Base-by-base conservation (phyloP, 2,113 vertebrate genomes). In the Dasyornis broadbenti region DNA sequence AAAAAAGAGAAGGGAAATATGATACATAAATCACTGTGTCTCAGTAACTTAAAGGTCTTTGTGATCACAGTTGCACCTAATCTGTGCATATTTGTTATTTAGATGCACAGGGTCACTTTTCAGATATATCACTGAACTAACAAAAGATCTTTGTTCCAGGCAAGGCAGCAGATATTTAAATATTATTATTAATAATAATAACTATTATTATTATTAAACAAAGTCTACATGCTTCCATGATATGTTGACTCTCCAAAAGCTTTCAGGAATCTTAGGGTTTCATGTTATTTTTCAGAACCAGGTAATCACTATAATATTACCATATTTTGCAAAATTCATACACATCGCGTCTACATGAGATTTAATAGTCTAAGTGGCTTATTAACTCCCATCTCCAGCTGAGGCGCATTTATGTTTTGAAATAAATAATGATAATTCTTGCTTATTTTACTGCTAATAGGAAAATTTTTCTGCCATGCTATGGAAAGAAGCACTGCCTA, bases 361-460 rank as follows among this genome's bases (percentile, higher is more conserved):
- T 94, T 84, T 91, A 88, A 40, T 75, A 82, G 14, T 30, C 50
- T 80, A 73, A 90, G 90, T 57, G 27, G 31, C 27, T 82, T 93
- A 90, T 83, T 96, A 91, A 81, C 37, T 91, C 42, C 72, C 53
- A 65, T 88, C 73, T 95, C 60, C 65, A 92, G 45, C 33, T 66
- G 26, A 92, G 49, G 23, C 19, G 86, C 13, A 60, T 91, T 90
- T 90, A 94, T 65, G n/a, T 60, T 95, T 89, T 91, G 71, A 94
- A 95, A 94, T 37, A 76, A 88, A 69, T 81, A 84, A 63, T 60
- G 16, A 78, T 79, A 91, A 76, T 78, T 83, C 30, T 71, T 53
- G 65, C 39, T 89, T 69, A 27, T 82, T 86, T 80, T 69, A 11
- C 53, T 68, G 15, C 7, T 63, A 86, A 49, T 61, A 86, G 23